phyloP scores from a whole-genome alignment of 2,888 invertebrate species.

The Epicampocera succincta region DNA sequence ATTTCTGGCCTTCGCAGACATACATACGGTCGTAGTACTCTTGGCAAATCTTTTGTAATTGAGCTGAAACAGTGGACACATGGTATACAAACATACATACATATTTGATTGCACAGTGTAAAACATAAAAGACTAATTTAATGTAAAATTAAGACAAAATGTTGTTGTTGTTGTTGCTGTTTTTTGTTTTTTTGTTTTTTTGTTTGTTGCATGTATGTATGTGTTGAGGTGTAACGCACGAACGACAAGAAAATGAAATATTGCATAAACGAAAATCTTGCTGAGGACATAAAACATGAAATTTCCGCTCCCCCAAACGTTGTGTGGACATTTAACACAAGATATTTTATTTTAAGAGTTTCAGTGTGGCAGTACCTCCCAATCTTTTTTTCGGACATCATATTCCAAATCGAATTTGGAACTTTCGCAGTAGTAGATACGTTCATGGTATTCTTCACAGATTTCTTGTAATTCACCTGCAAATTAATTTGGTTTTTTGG shows the following conservation, averaged over 20 bases:
- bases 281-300: constrained; percentile 9
- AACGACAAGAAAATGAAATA: constrained; percentile 16
- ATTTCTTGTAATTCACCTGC: constrained; percentile 91
- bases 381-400: constrained; percentile 99
- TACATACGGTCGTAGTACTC: constrained; percentile 98
- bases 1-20: constrained; percentile 99
- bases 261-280: background rate
- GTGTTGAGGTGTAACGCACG: constrained; percentile 29
- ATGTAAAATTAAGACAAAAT: background rate
- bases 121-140: constrained; percentile 26
- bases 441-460: constrained; percentile 97
- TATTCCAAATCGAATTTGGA: constrained; percentile 99
- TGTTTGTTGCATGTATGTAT: constrained; percentile 24
- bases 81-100: constrained; percentile 24
- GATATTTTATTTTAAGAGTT: background rate
- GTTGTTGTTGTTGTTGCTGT: background rate
- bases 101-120: constrained; percentile 30
- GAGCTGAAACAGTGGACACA: constrained; percentile 77
- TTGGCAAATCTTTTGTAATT: constrained; percentile 96
- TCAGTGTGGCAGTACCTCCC: constrained; percentile 92
- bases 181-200: background rate
- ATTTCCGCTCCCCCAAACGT: background rate
- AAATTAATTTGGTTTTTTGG: constrained; percentile 50
- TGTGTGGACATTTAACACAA: constrained; percentile 20
- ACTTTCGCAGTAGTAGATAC: constrained; percentile 98